Evolutionary conservation across 2,797 vertebrate genomes (phyloP).

Genomic region (Anguilla obscura): DNA sequence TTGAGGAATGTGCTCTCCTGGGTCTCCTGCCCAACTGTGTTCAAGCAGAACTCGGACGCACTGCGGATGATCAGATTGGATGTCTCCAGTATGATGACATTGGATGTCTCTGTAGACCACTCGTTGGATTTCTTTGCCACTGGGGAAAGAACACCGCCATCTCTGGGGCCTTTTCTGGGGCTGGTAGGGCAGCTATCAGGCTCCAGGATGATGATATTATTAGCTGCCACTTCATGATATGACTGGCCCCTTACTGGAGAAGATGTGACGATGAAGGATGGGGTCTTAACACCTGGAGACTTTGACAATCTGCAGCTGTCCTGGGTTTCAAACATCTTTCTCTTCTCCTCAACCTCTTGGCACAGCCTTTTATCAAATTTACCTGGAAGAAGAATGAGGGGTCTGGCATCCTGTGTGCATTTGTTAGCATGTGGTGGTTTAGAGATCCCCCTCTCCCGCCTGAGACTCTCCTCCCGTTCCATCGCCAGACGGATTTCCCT

Average conservation of each 20-base stretch:
- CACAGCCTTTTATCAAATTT: conserved; percentile 43
- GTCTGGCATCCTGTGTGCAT: conserved; percentile 57
- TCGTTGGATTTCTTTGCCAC: conserved; percentile 47
- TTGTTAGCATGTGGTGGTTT: conserved; percentile 69
- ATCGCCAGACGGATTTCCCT: conserved; percentile 71
- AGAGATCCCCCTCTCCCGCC: conserved; percentile 65
- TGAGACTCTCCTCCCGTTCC: conserved; percentile 70
- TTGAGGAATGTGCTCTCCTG: conserved; percentile 74
- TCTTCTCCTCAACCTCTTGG: conserved; percentile 55
- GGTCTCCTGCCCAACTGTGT: conserved; percentile 64
- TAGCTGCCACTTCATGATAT: conserved; percentile 63
- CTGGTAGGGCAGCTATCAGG: conserved; percentile 58
- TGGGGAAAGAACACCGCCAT: conserved; percentile 39
- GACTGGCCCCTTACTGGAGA: conserved; percentile 67
- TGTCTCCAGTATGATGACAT: conserved; percentile 73
- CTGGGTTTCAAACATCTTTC: conserved; percentile 51
- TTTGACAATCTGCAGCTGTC: conserved; percentile 58
- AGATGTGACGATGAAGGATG: conserved; percentile 76
- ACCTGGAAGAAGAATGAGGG: conserved; percentile 46
- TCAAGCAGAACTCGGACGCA: conserved; percentile 74
- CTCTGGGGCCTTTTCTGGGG: conserved; percentile 50
- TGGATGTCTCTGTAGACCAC: conserved; percentile 66
- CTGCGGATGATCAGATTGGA: conserved; percentile 77
- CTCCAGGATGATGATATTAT: conserved; percentile 71
- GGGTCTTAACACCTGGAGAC: conserved; percentile 68